Percentiles rank a stretch among this genome's conserved stretches.
phyloP scores from a whole-genome alignment of 1,140 invertebrate species.

The Drosophila busckii region DNA sequence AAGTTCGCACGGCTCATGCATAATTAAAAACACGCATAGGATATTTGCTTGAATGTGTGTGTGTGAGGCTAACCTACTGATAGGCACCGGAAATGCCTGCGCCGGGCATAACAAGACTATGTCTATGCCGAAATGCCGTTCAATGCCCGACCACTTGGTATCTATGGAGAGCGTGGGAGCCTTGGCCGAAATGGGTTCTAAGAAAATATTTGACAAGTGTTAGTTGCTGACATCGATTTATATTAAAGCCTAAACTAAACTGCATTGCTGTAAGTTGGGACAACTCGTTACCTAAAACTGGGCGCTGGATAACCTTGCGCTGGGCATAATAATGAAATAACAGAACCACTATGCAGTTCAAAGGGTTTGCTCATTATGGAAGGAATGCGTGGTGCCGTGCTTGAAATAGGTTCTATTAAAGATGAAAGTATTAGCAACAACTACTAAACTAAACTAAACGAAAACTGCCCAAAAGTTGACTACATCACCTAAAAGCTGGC shows the following conservation, averaged over 20 bases:
- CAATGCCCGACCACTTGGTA: conserved; percentile 81
- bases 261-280: neutral
- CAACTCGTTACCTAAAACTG: conserved; percentile 81
- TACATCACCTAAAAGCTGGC: conserved; percentile 83
- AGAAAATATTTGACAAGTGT: neutral
- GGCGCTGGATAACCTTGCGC: conserved; percentile 84
- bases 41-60: neutral
- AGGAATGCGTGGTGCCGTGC: conserved; percentile 57
- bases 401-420: conserved; percentile 77
- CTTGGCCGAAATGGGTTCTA: conserved; percentile 83
- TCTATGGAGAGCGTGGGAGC: conserved; percentile 80
- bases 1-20: conserved; percentile 50
- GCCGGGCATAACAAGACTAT: conserved; percentile 82
- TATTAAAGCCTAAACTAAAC: neutral
- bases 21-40: conserved; percentile 47
- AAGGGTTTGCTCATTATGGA: conserved; percentile 80
- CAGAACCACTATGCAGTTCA: conserved; percentile 78
- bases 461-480: conserved; percentile 33
- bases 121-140: conserved; percentile 70
- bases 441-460: conserved; percentile 1
- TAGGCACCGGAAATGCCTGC: conserved; percentile 84
- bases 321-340: conserved; percentile 79
- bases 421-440: conserved; percentile 56
- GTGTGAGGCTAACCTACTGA: conserved; percentile 82
- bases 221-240: too few relatives aligned